A percentile compares a stretch with the other conserved stretches of the same genome.
phyloP scores from a whole-genome alignment of 2,113 vertebrate species.

The Eleginops maclovinus region DNA sequence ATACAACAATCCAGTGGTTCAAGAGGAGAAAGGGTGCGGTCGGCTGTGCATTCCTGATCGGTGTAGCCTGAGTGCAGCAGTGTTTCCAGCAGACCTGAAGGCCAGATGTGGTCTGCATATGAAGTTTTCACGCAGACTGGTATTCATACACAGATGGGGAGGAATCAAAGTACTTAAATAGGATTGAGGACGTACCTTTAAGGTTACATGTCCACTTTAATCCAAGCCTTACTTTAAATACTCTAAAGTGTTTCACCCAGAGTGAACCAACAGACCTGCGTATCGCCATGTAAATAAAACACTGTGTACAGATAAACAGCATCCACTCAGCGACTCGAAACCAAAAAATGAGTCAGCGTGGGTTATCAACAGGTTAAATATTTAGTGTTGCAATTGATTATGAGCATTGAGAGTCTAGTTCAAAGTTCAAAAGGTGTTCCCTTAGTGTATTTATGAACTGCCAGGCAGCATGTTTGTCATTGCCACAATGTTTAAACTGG shows the following conservation, averaged over 20 bases:
- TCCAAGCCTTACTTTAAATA: background rate
- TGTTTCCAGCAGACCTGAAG: slow-evolving; percentile 58
- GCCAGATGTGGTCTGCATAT: slow-evolving; percentile 68
- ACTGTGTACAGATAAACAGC: background rate
- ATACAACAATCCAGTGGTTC: slow-evolving; percentile 64
- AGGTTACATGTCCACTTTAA: background rate
- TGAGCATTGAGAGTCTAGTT: background rate
- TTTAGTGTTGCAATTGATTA: background rate
- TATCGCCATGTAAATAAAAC: background rate
- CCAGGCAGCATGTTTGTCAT: slow-evolving; percentile 46
- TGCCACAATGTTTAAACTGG: slow-evolving; percentile 39
- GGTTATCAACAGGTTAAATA: background rate
- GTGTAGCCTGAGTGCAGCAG: slow-evolving; percentile 67
- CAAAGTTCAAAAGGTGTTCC: background rate
- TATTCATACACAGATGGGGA: slow-evolving; percentile 22
- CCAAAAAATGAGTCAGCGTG: background rate
- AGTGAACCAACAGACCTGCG: background rate
- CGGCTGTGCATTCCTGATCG: slow-evolving; percentile 76
- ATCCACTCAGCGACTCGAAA: background rate
- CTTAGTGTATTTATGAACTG: background rate
- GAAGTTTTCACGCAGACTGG: slow-evolving; percentile 33
- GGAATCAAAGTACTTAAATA: background rate
- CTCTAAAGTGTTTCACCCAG: background rate
- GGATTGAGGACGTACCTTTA: slow-evolving; percentile 1
- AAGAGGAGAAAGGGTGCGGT: slow-evolving; percentile 75